Evolutionary conservation across 2,113 vertebrate genomes (phyloP), one percentile per base, ranked within the genome.

Genomic region (Podarcis raffonei): DNA sequence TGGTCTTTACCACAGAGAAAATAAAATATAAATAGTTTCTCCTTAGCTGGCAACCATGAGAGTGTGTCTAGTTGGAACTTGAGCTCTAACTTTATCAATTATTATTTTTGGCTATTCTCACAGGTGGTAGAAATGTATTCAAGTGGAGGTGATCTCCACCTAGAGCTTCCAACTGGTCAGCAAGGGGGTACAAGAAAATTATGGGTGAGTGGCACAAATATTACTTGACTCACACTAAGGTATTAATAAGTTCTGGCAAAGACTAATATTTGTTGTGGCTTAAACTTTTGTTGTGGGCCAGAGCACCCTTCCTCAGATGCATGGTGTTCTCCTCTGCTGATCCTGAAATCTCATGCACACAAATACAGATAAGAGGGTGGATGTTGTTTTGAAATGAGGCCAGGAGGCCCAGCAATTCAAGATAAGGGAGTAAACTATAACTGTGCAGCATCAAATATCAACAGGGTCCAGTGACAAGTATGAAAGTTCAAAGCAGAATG

Each of bases 121-220:
- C 87, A 99, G 99, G 99, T 99, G 75, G 99, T 99, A 92, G 99
- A 99, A 97, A 99, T 99, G 98, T 99, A 99, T 95, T 99, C 98
- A 79, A 99, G 99, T 94, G 99, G 99, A 88, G 99, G 98, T 59
- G 99, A 99, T 95, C 97, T 99, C 77, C 98, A 99, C 96, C 96
- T 99, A 74, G 99, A 99, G 93, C 98, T 99, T 93, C 99, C 99
- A 87, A 99, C 99, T 18, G 99, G 99, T 68, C 99, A 99, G 87
- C 99, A 99, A 89, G 98, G 98, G 94, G 98, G 98, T 80, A 98
- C 98, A 84, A 97, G 96, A 89, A 99, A 98, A 90, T 95, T 99
- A 80, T 99, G 99, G 99, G 99, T 99, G 62, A 96, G 98, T 96
- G 86, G 71, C 30, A 16, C 39, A 78, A 68, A 76, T 77, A 8